Conservation (phyloP, 2,888 invertebrate genomes). For the Cerceris rybyensis region DNA sequence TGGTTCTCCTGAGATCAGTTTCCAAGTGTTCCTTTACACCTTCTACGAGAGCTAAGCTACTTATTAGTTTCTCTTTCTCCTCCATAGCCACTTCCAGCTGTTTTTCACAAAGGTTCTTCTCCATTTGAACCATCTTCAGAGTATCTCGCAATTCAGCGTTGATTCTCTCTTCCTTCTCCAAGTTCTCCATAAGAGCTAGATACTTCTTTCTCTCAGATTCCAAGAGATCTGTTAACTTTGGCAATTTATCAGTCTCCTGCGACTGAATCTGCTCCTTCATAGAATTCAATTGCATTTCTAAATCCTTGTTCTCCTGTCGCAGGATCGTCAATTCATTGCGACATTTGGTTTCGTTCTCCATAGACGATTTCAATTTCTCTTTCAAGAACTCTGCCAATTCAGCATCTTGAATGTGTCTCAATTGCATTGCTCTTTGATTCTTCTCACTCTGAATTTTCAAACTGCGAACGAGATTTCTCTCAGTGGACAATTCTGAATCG, state of each 20-base stretch:
- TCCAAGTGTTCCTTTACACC: constrained; percentile 83
- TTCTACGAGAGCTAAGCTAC: constrained; percentile 71
- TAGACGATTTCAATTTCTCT: constrained; percentile 84
- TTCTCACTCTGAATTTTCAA: constrained; percentile 73
- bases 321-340: constrained; percentile 85
- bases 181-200: constrained; percentile 64
- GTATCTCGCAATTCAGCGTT: constrained; percentile 81
- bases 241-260: constrained; percentile 51
- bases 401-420: constrained; percentile 72
- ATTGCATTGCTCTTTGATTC: constrained; percentile 66
- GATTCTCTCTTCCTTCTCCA: constrained; percentile 68
- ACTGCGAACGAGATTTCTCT: constrained; percentile 70
- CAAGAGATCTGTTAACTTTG: constrained; percentile 60
- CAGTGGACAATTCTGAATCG: constrained; percentile 73
- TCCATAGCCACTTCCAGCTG: constrained; percentile 83
- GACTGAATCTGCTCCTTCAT: constrained; percentile 67
- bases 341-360: constrained; percentile 86
- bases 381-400: constrained; percentile 76
- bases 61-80: constrained; percentile 81
- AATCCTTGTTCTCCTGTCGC: constrained; percentile 82
- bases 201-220: constrained; percentile 68
- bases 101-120: constrained; percentile 82
- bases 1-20: constrained; percentile 82
- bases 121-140: constrained; percentile 81
- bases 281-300: constrained; percentile 79